Conservation (phyloP, 2,888 invertebrate genomes). For the Palloptera scutellata region DNA sequence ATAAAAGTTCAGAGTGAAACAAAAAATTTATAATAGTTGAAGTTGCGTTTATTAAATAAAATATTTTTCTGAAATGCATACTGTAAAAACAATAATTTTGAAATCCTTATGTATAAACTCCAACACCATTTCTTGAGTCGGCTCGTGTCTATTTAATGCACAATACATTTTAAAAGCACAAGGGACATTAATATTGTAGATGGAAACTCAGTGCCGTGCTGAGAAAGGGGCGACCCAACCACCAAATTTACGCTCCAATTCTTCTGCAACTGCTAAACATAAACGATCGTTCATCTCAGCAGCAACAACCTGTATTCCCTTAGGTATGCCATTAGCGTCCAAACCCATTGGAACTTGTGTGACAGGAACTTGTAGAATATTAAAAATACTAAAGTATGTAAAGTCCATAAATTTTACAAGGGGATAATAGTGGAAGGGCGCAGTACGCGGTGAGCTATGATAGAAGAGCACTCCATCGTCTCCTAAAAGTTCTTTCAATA, state of each 20-base stretch:
- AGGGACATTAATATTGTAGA: too few relatives aligned
- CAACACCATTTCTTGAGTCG: too few relatives aligned
- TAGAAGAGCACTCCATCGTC: slow-evolving; percentile 83
- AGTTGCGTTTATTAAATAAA: too few relatives aligned
- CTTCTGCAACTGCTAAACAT: slow-evolving; percentile 88
- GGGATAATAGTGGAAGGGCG: slow-evolving; percentile 85
- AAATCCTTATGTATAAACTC: too few relatives aligned
- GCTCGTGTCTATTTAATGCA: too few relatives aligned
- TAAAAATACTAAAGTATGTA: slow-evolving; percentile 85
- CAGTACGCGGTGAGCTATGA: slow-evolving; percentile 80
- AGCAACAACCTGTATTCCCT: slow-evolving; percentile 89
- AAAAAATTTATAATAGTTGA: too few relatives aligned
- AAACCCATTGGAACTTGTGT: slow-evolving; percentile 83
- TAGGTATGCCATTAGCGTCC: slow-evolving; percentile 80
- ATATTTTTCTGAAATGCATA: too few relatives aligned
- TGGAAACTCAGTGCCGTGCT: too few relatives aligned
- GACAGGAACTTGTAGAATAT: slow-evolving; percentile 81
- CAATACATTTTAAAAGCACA: too few relatives aligned
- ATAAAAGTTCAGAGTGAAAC: too few relatives aligned
- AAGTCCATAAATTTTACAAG: slow-evolving; percentile 83
- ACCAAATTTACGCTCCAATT: slow-evolving; percentile 86
- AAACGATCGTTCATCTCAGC: slow-evolving; percentile 83
- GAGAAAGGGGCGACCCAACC: slow-evolving; percentile 81
- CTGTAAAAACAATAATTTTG: too few relatives aligned
- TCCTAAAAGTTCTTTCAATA: slow-evolving; percentile 74